Evolutionary conservation across 2,113 vertebrate genomes (phyloP), one percentile per base, ranked within the genome.

Genomic region (Microcebus ravelobensis): DNA sequence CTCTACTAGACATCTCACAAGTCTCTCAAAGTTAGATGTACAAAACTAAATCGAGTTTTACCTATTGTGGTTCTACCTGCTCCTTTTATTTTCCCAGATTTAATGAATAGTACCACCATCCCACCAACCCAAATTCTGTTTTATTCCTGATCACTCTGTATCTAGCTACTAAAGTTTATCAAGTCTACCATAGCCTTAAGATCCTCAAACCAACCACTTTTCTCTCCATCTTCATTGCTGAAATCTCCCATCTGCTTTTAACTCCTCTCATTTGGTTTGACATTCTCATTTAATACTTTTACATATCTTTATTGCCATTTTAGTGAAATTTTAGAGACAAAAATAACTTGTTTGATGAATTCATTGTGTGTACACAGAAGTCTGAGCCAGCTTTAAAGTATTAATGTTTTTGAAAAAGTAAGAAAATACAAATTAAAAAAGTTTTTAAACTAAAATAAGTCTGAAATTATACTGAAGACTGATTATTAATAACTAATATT

Each of bases 401-500:
- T 77, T 57, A 84, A 39, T 92, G n/a, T 63, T 50, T 42, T 74
- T n/a, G 29, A 25, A 50, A 61, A 70, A n/a, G 5, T 73, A 76
- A 65, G 59, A 59, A 94, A 95, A 83, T 50, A 71, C 50, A 52
- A 73, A n/a, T 42, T 48, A 90, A 59, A 1, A 68, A 50, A 77
- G 29, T 18, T 48, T 15, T 86, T 82, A 20, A 81, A 63, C 31
- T 18, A 65, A 82, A n/a, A 84, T 42, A 42, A 79, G 34, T 20
- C 21, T 65, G 83, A 39, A 73, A 79, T 92, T 59, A 14, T 39
- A 23, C 29, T 55, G 0, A 87, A 76, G 39, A 48, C 29, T 84
- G 74, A 65, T 34, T 95, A 0, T 59, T 95, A 85, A 36, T 95
- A 85, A 31, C 39, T 74, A 95, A 94, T 84, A 55, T 50, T 93